Evolutionary conservation across 2,888 invertebrate genomes (phyloP).

Genomic region (Agriopis aurantiaria): DNA sequence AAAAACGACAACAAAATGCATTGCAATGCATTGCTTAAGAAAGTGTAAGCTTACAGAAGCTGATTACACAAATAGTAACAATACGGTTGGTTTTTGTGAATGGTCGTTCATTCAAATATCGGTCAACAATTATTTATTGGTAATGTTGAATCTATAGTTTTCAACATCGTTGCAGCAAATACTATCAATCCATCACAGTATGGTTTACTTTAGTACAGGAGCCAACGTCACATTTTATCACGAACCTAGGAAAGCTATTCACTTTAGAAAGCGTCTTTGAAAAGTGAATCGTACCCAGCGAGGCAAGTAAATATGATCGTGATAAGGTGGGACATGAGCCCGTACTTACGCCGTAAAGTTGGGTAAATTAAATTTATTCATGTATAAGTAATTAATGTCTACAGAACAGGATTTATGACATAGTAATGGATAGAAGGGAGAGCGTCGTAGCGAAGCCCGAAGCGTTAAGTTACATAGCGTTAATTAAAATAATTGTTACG

Average conservation of each 20-base stretch:
- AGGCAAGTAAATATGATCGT: conserved; percentile 29
- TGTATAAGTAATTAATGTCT: conserved; percentile 54
- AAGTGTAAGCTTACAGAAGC: too few relatives aligned
- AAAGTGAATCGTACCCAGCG: conserved; percentile 1
- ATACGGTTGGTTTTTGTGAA: too few relatives aligned
- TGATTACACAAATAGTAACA: too few relatives aligned
- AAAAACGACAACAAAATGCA: too few relatives aligned
- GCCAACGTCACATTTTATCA: conserved; percentile 24
- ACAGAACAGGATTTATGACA: conserved; percentile 53
- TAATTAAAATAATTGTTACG: conserved; percentile 78
- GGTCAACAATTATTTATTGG: too few relatives aligned
- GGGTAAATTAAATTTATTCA: conserved; percentile 54
- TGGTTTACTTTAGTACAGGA: conserved; percentile 13
- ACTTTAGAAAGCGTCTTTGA: neutral
- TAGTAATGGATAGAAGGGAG: conserved; percentile 48
- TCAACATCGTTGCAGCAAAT: conserved; percentile 9
- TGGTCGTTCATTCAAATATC: too few relatives aligned
- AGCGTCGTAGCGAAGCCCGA: conserved; percentile 50
- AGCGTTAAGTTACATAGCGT: conserved; percentile 69
- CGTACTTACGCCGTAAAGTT: conserved; percentile 27
- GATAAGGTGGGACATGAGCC: conserved; percentile 20
- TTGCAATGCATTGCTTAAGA: too few relatives aligned
- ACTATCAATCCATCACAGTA: conserved; percentile 29
- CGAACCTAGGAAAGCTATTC: conserved; percentile 2
- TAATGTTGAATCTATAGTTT: too few relatives aligned